Base-by-base conservation (phyloP, 2,113 vertebrate species). In the Hippotragus niger region DNA sequence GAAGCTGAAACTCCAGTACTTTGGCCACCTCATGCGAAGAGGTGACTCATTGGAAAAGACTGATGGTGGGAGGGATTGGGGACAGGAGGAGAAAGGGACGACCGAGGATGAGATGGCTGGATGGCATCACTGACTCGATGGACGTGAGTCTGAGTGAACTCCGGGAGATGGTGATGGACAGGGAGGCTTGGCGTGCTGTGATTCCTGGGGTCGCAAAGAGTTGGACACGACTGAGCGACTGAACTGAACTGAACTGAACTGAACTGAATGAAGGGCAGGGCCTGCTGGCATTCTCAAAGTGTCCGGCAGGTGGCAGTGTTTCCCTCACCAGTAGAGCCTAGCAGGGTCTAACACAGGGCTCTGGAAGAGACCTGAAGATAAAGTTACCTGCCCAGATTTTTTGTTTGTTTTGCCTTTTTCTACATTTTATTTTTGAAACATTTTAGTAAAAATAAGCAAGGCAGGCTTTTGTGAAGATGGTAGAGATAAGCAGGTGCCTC, bases 251-350 rank as follows among this genome's bases (percentile, higher is more conserved):
- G 40, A 40, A 40, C 40, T 40, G 40, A 40, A 43, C 43, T 43
- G 43, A 6, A 43, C 43, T 43, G 43, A 43, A 43, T 50, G 47
- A 50, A 10, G 0, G 27, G 2, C n/a, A 13, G 52, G 52, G 60
- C 8, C 40, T 12, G 6, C 50, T 53, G 80, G n/a, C 40, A 91
- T 94, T 92, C 71, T 94, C 94, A 36, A 36, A 43, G 78, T 0
- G 29, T 17, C 95, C 96, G 91, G 94, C 76, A 98, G 97, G 95
- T 95, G 97, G 91, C 96, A 94, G 93, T 86, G 84, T 97, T 97
- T 93, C 91, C 90, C 53, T 27, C 64, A 13, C 29, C 13, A 0
- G 53, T 13, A 5, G 57, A 83, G 36, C 16, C 64, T 29, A 31
- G 11, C 31, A 1, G 52, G 14, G 2, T 90, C 57, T 7, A 91